A percentile compares a stretch with the other conserved stretches of the same genome.
These are phyloP conservation scores for Punctoribates punctum DNA, from an alignment of 2,888 invertebrate genomes.

Conservation along the genomic window DNA sequence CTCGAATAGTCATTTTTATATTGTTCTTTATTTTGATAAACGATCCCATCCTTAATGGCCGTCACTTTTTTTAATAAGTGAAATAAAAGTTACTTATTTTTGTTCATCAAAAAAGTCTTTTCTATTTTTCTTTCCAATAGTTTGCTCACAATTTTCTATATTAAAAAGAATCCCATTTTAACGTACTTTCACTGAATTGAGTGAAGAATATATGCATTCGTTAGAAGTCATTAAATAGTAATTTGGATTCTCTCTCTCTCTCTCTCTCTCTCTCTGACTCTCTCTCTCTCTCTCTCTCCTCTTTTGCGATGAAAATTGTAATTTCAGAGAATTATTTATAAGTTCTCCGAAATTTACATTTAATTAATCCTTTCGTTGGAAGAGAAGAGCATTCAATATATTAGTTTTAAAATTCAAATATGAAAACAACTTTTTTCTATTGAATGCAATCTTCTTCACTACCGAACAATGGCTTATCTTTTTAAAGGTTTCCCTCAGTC, in stretches of 20 bases:
- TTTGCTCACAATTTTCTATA: neutral
- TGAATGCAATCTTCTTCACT: too few species aligned
- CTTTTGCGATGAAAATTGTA: neutral
- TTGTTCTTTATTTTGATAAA: slow-evolving; percentile 26
- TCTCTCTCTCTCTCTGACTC: too few species aligned
- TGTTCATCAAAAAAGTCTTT: neutral
- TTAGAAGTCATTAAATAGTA: slow-evolving; percentile 19
- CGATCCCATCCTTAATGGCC: slow-evolving; percentile 6
- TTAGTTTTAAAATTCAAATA: neutral
- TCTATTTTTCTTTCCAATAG: neutral
- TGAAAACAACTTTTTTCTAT: too few species aligned
- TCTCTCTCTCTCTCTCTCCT: neutral
- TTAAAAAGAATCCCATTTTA: too few species aligned
- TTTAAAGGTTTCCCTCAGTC: neutral
- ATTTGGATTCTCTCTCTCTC: neutral
- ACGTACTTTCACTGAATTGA: neutral
- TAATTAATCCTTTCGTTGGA: neutral
- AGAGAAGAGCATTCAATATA: neutral
- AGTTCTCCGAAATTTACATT: slow-evolving; percentile 10
- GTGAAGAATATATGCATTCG: neutral
- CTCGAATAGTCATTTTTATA: neutral
- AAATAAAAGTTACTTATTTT: slow-evolving; percentile 19
- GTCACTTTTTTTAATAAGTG: slow-evolving; percentile 21
- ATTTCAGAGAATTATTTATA: slow-evolving; percentile 14
- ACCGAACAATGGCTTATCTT: neutral